A percentile compares a stretch with the other conserved stretches of the same genome.
These are phyloP conservation scores for Dolichomitus sp. DNA, from an alignment of 2,888 invertebrate genomes.

Conservation along the genomic window DNA sequence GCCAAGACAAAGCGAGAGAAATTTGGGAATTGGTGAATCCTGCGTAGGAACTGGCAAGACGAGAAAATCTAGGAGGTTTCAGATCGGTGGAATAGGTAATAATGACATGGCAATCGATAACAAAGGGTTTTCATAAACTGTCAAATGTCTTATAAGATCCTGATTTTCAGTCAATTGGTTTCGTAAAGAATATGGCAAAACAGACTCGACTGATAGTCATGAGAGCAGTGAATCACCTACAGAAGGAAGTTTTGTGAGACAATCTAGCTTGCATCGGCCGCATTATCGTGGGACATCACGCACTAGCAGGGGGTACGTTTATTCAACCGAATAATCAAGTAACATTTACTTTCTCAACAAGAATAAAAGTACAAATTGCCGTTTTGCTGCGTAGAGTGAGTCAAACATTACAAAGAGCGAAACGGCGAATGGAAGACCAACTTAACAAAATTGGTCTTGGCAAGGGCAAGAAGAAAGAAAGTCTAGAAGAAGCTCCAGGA, in stretches of 20 bases:
- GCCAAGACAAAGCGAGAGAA: slow-evolving; percentile 94
- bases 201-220: slow-evolving; percentile 87
- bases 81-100: slow-evolving; percentile 92
- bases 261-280: slow-evolving; percentile 86
- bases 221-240: slow-evolving; percentile 88
- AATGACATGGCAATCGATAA: slow-evolving; percentile 57
- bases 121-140: slow-evolving; percentile 83
- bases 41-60: slow-evolving; percentile 77
- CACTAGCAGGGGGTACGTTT: slow-evolving; percentile 79
- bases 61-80: slow-evolving; percentile 88
- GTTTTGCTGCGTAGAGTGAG: slow-evolving; percentile 87
- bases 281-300: slow-evolving; percentile 78
- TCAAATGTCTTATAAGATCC: background rate
- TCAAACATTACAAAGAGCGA: slow-evolving; percentile 92
- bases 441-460: slow-evolving; percentile 93
- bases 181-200: slow-evolving; percentile 87
- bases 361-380: background rate
- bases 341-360: background rate
- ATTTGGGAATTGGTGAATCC: slow-evolving; percentile 88
- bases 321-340: background rate
- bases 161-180: slow-evolving; percentile 88
- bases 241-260: slow-evolving; percentile 87
- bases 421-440: slow-evolving; percentile 96
- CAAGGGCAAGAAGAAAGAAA: slow-evolving; percentile 95
- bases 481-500: slow-evolving; percentile 94